These are phyloP conservation scores for Decapterus maruadsi DNA, from an alignment of 2,797 vertebrate species.

Conservation along the genomic window DNA sequence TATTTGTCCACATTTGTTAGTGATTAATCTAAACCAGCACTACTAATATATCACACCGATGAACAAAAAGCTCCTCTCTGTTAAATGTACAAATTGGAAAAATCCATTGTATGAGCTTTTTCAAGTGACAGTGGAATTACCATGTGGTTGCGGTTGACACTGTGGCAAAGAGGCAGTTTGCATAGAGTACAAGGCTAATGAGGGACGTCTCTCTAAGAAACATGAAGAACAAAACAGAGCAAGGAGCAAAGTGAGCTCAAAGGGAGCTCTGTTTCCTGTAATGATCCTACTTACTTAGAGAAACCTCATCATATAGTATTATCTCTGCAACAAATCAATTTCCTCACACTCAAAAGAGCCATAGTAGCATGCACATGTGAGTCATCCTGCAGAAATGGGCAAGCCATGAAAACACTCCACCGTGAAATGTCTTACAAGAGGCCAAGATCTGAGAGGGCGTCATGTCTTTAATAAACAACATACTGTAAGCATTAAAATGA, in stretches of 20 bases:
- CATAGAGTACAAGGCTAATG: slow-evolving; percentile 21
- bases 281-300: slow-evolving; percentile 52
- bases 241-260: slow-evolving; percentile 26
- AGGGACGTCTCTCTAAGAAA: slow-evolving; percentile 18
- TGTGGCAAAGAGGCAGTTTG: slow-evolving; percentile 33
- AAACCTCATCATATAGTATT: slow-evolving; percentile 56
- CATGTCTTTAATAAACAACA: slow-evolving; percentile 70
- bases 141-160: slow-evolving; percentile 14
- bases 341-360: slow-evolving; percentile 64
- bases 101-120: neutral
- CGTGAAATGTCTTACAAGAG: slow-evolving; percentile 74
- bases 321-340: slow-evolving; percentile 70
- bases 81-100: slow-evolving; percentile 8
- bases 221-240: slow-evolving; percentile 11
- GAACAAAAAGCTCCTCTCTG: slow-evolving; percentile 16
- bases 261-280: slow-evolving; percentile 37
- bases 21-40: neutral
- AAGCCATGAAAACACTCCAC: slow-evolving; percentile 64
- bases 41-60: neutral
- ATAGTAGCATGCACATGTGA: slow-evolving; percentile 67
- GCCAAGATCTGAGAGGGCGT: slow-evolving; percentile 57
- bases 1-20: neutral
- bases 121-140: slow-evolving; percentile 27
- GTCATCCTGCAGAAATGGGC: slow-evolving; percentile 53
- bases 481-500: slow-evolving; percentile 62